Base-by-base conservation (phyloP, 2,888 invertebrate genomes). In the Athetis lepigone region DNA sequence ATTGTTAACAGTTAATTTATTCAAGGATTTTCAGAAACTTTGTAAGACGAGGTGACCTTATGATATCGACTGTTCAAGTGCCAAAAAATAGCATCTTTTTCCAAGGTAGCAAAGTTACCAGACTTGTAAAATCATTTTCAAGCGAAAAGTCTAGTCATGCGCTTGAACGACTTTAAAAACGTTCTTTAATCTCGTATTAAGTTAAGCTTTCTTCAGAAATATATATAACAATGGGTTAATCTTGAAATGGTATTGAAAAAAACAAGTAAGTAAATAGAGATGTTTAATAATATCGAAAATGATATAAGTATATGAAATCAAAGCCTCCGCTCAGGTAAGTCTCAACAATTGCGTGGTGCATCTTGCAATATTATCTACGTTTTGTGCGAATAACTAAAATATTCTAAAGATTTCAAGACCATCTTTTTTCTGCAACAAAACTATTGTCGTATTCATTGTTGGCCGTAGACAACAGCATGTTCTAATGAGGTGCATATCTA, bases 261-360 rank as follows among this genome's bases (percentile, higher is more conserved):
- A 69, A 5, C 11, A n/a, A 49, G 36, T 54, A 54, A 29, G n/a
- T n/a, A n/a, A n/a, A n/a, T n/a, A n/a, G n/a, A 21, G 37, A 42
- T 25, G 19, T 11, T 18, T 37, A 43, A 43, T 51, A 27, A 37
- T n/a, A n/a, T 46, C 13, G 5, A 16, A 56, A 58, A 43, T 46
- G 23, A 23, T 36, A 51, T 36, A 18, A 3, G 33, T 36, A 51
- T 36, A 18, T 4, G 33, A 33, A 13, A 33, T 3, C 33, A 51
- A 62, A 64, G 25, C 11, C 5, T 1, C 45, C 37, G 56, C 52
- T 54, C 47, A 23, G 55, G 51, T 58, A 59, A 52, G n/a, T n/a
- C 19, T 45, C 25, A 7, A 37, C 50, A 55, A 64, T 70, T 74
- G 66, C 77, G 72, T 75, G 54, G 54, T 54, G 39, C 61, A 39